Conservation (phyloP, 2,113 vertebrate species). For the Xenotilapia flavipinnis region DNA sequence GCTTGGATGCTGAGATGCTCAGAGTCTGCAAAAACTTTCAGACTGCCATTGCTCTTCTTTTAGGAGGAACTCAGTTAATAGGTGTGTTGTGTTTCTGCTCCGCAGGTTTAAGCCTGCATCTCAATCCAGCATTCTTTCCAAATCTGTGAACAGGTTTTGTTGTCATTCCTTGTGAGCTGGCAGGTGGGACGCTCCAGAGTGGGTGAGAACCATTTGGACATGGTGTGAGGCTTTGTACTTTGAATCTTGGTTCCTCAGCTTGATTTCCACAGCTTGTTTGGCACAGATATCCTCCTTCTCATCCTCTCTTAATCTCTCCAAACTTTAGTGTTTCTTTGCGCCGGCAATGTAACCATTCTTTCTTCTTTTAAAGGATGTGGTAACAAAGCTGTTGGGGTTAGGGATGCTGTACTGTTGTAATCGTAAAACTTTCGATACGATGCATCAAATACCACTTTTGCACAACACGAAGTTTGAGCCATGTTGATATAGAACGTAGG, state of each 20-base stretch:
- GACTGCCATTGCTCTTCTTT: constrained; percentile 10
- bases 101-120: background rate
- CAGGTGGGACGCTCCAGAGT: background rate
- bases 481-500: background rate
- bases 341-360: background rate
- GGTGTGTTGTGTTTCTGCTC: constrained; percentile 16
- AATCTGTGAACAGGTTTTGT: constrained; percentile 18
- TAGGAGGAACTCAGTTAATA: constrained; percentile 14
- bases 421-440: background rate
- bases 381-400: background rate
- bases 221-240: constrained; percentile 43
- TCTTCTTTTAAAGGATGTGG: background rate
- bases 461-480: background rate
- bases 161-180: constrained; percentile 24
- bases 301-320: background rate
- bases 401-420: background rate
- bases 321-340: background rate
- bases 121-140: constrained; percentile 16
- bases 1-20: constrained; percentile 34
- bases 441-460: background rate
- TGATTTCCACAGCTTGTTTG: constrained; percentile 30
- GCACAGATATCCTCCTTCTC: constrained; percentile 18
- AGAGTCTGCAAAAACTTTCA: constrained; percentile 37
- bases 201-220: constrained; percentile 36
- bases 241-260: constrained; percentile 25